Percentiles rank a stretch among this genome's conserved stretches.
Evolutionary conservation across 2,797 vertebrate species (phyloP).

Genomic region (Syndactyla subalaris): DNA sequence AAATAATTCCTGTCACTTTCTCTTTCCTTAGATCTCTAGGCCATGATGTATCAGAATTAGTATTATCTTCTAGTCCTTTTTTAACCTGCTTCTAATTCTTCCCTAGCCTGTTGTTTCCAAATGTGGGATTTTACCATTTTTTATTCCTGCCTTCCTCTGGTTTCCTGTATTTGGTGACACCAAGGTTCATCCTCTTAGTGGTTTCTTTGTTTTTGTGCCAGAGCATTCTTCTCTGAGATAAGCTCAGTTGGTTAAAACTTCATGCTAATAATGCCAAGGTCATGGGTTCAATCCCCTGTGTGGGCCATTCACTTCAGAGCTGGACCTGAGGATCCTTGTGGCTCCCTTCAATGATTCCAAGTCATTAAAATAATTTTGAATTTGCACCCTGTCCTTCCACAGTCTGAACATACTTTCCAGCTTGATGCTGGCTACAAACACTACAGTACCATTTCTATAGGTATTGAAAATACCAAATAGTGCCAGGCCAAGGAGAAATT

Average conservation of each 20-base stretch:
- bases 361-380: neutral
- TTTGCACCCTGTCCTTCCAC: neutral
- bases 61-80: neutral
- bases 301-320: neutral
- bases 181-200: fast-evolving
- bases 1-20: neutral
- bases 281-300: neutral
- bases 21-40: neutral
- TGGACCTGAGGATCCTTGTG: neutral
- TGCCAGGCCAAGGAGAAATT: neutral
- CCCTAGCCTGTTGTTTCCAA: neutral
- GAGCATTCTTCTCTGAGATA: neutral
- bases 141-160: neutral
- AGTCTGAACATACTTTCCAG: neutral
- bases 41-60: neutral
- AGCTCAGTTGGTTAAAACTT: neutral
- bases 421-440: neutral
- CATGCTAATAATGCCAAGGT: neutral
- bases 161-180: neutral
- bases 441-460: neutral
- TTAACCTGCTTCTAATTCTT: neutral
- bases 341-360: neutral
- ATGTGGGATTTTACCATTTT: neutral
- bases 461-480: neutral
- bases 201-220: neutral